These are phyloP conservation scores for Nomada fabriciana DNA, from an alignment of 2,888 invertebrate genomes.

Conservation along the genomic window DNA sequence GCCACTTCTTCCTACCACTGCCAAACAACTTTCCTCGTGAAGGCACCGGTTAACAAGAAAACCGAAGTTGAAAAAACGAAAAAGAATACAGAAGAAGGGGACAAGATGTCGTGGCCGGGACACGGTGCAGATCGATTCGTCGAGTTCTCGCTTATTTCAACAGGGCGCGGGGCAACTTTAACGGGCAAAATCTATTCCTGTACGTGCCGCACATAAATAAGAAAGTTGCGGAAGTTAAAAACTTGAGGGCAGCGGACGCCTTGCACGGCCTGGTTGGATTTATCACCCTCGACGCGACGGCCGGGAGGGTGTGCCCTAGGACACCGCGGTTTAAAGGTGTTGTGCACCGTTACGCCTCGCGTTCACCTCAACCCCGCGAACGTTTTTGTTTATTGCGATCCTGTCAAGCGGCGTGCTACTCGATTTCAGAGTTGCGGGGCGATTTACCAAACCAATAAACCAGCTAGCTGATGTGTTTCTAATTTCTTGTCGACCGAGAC, in stretches of 20 bases:
- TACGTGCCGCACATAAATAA: conserved; percentile 82
- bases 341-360: not conserved
- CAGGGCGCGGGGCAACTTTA: conserved; percentile 63
- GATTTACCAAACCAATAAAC: conserved; percentile 69
- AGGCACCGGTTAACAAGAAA: not conserved
- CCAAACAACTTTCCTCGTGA: not conserved
- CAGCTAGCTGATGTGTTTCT: conserved; percentile 52
- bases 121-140: conserved; percentile 49
- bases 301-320: conserved; percentile 17
- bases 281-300: conserved; percentile 64
- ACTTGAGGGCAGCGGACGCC: conserved; percentile 71
- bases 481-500: conserved; percentile 43
- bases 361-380: conserved; percentile 16
- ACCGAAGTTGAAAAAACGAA: not conserved
- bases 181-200: conserved; percentile 80
- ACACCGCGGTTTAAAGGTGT: not conserved
- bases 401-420: conserved; percentile 58
- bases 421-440: conserved; percentile 59
- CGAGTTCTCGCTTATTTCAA: conserved; percentile 64
- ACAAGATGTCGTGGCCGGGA: conserved; percentile 17
- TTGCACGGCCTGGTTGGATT: conserved; percentile 58
- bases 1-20: not conserved
- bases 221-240: conserved; percentile 82
- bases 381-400: conserved; percentile 69
- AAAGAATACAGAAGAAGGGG: not conserved